Conservation (phyloP, 2,113 vertebrate genomes). For the Buteo buteo region DNA sequence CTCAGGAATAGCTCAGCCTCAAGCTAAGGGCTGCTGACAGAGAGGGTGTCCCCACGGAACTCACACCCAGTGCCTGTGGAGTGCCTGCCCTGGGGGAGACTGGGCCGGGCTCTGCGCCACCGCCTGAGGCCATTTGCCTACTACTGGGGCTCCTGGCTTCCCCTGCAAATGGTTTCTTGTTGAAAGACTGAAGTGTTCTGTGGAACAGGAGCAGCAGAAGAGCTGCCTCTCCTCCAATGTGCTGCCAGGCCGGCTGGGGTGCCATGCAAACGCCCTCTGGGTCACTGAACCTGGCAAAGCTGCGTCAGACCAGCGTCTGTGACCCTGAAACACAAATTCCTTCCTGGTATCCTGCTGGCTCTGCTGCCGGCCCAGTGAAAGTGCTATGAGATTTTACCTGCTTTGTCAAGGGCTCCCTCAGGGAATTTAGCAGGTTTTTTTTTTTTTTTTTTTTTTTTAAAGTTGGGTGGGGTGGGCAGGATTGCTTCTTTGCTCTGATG, state of each 20-base stretch:
- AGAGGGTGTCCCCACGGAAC: background rate
- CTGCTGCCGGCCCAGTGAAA: rapidly evolving
- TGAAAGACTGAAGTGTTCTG: background rate
- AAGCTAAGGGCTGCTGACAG: rapidly evolving
- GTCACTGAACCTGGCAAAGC: background rate
- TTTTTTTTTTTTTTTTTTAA: background rate
- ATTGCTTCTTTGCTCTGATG: background rate
- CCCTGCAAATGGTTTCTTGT: background rate
- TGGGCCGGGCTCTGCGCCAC: rapidly evolving
- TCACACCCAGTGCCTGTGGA: rapidly evolving
- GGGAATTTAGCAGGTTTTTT: background rate
- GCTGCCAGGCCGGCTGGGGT: background rate
- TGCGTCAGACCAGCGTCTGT: rapidly evolving
- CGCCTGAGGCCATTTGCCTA: rapidly evolving
- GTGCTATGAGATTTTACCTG: background rate
- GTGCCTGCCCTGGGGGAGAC: background rate
- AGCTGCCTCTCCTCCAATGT: rapidly evolving
- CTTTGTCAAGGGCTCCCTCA: background rate
- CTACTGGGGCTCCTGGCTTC: background rate
- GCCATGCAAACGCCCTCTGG: background rate
- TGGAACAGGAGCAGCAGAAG: background rate
- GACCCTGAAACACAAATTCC: background rate
- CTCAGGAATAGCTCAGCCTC: background rate
- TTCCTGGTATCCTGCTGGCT: rapidly evolving
- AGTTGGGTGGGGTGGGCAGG: background rate